Conservation (phyloP, 2,888 invertebrate genomes). For the Rhodophaea formosa region DNA sequence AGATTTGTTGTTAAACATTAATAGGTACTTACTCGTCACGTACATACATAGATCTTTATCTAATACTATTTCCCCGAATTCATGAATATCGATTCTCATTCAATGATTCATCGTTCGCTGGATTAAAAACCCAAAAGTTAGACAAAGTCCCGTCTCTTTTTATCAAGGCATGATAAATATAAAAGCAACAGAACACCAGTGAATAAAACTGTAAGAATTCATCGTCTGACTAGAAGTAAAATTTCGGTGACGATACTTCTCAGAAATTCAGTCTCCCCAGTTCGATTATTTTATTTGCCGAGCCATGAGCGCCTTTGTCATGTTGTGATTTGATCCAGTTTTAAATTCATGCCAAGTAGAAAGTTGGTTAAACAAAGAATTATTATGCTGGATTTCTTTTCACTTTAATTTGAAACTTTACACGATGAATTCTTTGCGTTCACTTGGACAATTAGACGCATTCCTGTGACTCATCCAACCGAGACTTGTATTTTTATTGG, state of each 20-base stretch:
- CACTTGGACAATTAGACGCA: conserved; percentile 70
- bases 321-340: neutral
- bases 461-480: conserved; percentile 74
- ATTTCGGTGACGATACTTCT: neutral
- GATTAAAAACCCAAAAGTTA: neutral
- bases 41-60: neutral
- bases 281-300: conserved; percentile 1
- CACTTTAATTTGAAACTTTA: conserved; percentile 66
- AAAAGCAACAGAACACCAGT: neutral
- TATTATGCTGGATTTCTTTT: conserved; percentile 47
- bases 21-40: too few species aligned
- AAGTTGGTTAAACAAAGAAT: conserved; percentile 26
- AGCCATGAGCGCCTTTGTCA: neutral
- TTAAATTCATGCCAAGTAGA: neutral
- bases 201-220: neutral
- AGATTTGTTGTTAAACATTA: too few species aligned
- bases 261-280: neutral
- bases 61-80: neutral
- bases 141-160: conserved; percentile 2
- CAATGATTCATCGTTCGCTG: conserved; percentile 10
- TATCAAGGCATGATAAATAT: neutral
- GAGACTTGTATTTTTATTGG: conserved; percentile 72
- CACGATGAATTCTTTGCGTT: conserved; percentile 61
- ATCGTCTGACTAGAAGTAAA: conserved; percentile 2
- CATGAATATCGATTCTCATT: conserved; percentile 1